Evolutionary conservation across 2,113 vertebrate species (phyloP).

Genomic region (Heptranchias perlo): DNA sequence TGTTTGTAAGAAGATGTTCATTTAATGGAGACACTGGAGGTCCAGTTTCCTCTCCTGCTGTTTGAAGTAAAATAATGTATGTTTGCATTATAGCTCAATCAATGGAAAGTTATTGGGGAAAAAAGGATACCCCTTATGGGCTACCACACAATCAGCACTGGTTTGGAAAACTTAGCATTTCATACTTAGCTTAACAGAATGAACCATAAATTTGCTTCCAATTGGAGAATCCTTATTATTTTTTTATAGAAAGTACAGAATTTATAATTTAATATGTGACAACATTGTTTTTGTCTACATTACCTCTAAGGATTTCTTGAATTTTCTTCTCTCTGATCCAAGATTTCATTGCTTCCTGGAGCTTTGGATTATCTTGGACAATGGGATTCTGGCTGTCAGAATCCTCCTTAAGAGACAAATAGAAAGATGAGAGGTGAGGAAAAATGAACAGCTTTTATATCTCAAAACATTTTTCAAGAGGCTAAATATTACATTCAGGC

Average conservation of each 20-base stretch:
- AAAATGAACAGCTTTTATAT: background rate
- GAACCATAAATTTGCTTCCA: background rate
- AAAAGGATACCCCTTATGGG: background rate
- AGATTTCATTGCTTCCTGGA: slow-evolving; percentile 78
- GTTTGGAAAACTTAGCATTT: background rate
- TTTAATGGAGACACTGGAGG: background rate
- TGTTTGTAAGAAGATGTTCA: background rate
- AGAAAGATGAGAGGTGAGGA: background rate
- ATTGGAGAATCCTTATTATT: background rate
- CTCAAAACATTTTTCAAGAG: background rate
- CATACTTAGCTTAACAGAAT: background rate
- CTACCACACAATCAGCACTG: background rate
- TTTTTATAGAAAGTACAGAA: background rate
- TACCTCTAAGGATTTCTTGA: slow-evolving; percentile 88
- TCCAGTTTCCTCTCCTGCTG: background rate
- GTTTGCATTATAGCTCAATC: background rate
- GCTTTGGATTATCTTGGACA: slow-evolving; percentile 73
- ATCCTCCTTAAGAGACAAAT: slow-evolving; percentile 66
- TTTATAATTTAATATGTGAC: background rate
- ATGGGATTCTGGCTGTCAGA: slow-evolving; percentile 74
- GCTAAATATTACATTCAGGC: background rate
- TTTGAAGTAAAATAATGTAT: background rate
- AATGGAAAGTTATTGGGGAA: background rate
- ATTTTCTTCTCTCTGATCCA: slow-evolving; percentile 85
- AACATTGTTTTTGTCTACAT: background rate